phyloP scores from a whole-genome alignment of 2,113 vertebrate species.

The Odobenus rosmarus region DNA sequence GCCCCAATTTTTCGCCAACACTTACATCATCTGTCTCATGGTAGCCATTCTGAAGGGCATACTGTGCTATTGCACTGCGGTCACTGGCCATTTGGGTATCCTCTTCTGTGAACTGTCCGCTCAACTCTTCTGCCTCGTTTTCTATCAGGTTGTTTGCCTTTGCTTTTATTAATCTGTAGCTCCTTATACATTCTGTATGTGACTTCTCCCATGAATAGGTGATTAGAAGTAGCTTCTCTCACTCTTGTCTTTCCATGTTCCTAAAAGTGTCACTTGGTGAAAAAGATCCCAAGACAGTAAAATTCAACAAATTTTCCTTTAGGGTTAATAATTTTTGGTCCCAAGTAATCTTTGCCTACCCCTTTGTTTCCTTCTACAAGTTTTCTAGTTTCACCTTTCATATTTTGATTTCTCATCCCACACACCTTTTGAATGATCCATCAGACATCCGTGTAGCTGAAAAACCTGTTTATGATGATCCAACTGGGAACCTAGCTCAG shows the following conservation, averaged over 20 bases:
- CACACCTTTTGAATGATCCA: not conserved
- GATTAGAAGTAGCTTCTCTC: not conserved
- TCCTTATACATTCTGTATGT: not conserved
- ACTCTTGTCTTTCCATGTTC: not conserved
- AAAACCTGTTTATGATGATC: not conserved
- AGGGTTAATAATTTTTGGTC: not conserved
- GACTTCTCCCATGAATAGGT: not conserved
- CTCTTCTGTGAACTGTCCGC: not conserved
- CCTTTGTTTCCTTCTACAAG: not conserved
- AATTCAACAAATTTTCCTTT: not conserved
- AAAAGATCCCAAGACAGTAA: not conserved
- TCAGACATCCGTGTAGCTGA: not conserved
- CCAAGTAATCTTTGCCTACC: not conserved
- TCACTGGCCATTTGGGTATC: not conserved
- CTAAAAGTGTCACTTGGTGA: not conserved
- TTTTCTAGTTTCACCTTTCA: not conserved
- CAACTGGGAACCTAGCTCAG: not conserved
- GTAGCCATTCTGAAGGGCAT: not conserved
- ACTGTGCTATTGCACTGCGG: fast-evolving
- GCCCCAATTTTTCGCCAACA: not conserved
- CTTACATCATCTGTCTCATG: not conserved
- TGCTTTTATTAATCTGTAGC: not conserved
- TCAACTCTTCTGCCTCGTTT: not conserved
- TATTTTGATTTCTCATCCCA: not conserved
- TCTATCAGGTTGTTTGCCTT: not conserved